phyloP scores from a whole-genome alignment of 2,797 vertebrate genomes.

The Gymnopithys bicolor region DNA sequence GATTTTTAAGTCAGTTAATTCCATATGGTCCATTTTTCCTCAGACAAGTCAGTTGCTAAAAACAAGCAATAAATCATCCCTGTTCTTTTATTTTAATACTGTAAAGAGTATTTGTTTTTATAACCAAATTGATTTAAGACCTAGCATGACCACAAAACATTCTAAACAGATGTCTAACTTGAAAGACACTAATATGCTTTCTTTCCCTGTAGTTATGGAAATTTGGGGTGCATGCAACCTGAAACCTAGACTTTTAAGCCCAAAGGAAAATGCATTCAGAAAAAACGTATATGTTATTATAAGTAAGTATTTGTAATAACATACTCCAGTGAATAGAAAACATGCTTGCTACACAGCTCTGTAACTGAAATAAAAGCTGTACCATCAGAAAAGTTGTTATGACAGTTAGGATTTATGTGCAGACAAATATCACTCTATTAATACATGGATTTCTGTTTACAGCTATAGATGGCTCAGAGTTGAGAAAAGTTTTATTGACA shows the following conservation, averaged over 20 bases:
- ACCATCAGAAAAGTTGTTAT: background rate
- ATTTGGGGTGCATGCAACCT: background rate
- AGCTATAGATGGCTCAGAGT: background rate
- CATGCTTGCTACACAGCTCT: background rate
- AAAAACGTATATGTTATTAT: background rate
- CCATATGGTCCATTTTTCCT: slow-evolving; percentile 18
- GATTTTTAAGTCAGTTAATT: slow-evolving; percentile 32
- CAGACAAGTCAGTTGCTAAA: slow-evolving; percentile 45
- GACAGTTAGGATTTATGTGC: background rate
- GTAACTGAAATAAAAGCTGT: background rate
- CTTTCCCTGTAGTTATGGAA: background rate
- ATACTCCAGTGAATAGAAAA: background rate
- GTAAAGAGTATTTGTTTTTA: slow-evolving; percentile 63
- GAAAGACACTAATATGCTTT: slow-evolving; percentile 9
- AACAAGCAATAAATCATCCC: slow-evolving; percentile 47
- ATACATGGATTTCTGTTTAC: background rate
- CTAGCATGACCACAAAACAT: slow-evolving; percentile 11
- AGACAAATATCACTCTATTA: background rate
- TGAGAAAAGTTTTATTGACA: background rate
- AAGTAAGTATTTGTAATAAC: background rate
- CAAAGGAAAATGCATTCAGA: background rate
- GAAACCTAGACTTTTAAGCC: background rate
- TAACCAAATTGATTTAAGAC: slow-evolving; percentile 69
- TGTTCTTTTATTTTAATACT: slow-evolving; percentile 54
- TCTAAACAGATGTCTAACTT: slow-evolving; percentile 61